Conservation (phyloP, 1,140 invertebrate species). For the Aphaenogaster ashmeadi region DNA sequence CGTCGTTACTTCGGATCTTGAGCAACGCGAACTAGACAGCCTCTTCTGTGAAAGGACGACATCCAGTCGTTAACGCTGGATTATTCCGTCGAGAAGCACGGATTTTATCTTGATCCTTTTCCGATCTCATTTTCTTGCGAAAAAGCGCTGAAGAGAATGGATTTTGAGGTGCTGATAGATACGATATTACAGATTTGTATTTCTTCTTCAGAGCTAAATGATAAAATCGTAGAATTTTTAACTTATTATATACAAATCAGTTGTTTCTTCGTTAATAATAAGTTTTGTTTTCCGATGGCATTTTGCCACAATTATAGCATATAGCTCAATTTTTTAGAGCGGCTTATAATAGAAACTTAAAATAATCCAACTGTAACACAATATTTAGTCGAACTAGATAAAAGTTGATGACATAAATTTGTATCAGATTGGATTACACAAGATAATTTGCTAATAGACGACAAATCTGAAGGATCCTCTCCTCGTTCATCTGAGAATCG, state of each 20-base stretch:
- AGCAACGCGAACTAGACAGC: slow-evolving; percentile 55
- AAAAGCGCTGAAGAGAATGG: not conserved
- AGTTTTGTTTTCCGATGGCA: not conserved
- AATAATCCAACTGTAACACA: not conserved
- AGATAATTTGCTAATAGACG: slow-evolving; percentile 1
- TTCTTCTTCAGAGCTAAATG: not conserved
- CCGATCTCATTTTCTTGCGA: not conserved
- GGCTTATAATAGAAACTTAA: not conserved
- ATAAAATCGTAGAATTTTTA: slow-evolving; percentile 3
- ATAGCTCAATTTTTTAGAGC: not conserved
- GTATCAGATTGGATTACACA: not conserved
- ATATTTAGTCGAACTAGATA: not conserved
- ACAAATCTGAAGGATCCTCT: not conserved
- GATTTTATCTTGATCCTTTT: slow-evolving; percentile 38
- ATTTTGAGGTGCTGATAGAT: not conserved
- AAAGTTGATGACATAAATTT: not conserved
- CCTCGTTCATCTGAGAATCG: not conserved
- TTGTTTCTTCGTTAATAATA: not conserved
- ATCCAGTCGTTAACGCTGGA: slow-evolving; percentile 43
- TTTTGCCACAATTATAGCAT: not conserved
- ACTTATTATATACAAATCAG: not conserved
- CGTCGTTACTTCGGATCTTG: slow-evolving; percentile 33
- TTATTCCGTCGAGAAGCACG: not conserved
- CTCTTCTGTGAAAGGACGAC: slow-evolving; percentile 25
- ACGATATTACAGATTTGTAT: not conserved